A percentile compares a stretch with the other conserved stretches of the same genome.
Evolutionary conservation across 2,888 invertebrate species (phyloP).

Genomic region (Malthinus flaveolus): DNA sequence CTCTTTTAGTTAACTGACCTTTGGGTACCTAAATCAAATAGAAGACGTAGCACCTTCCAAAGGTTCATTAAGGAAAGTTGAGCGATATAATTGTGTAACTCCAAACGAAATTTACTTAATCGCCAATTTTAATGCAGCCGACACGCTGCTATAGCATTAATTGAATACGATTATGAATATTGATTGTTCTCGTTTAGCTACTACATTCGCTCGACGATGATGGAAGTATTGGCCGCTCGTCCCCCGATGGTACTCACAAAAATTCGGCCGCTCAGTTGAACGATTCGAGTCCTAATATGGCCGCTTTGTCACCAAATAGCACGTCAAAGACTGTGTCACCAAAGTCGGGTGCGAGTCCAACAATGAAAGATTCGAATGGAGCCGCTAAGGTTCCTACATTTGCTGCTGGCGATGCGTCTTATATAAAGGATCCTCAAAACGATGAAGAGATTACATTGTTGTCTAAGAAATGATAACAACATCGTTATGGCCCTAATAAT

Average conservation of each 20-base stretch:
- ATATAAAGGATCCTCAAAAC: slow-evolving; percentile 23
- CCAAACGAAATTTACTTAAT: too few species aligned
- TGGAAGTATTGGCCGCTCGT: slow-evolving; percentile 55
- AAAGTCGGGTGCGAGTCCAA: slow-evolving; percentile 45
- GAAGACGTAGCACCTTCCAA: background rate
- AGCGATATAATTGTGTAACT: background rate
- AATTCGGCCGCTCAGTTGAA: slow-evolving; percentile 3
- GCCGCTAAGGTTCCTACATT: slow-evolving; percentile 39
- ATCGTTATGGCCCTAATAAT: slow-evolving; percentile 13
- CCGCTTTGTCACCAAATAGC: slow-evolving; percentile 26
- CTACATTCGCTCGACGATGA: slow-evolving; percentile 79
- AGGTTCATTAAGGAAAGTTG: background rate
- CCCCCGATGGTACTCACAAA: slow-evolving; percentile 35
- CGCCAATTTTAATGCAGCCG: too few species aligned
- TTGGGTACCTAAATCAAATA: background rate
- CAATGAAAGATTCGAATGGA: slow-evolving; percentile 45
- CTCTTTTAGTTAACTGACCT: slow-evolving; percentile 13
- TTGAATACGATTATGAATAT: background rate
- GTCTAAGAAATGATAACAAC: slow-evolving; percentile 50
- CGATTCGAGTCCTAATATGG: slow-evolving; percentile 13
- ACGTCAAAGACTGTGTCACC: slow-evolving; percentile 46
- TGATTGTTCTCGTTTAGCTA: slow-evolving; percentile 56
- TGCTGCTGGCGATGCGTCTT: slow-evolving; percentile 10
- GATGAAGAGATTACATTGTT: slow-evolving; percentile 49
- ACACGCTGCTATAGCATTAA: too few species aligned